Percentiles rank a stretch among this genome's conserved stretches.
These are phyloP conservation scores for Montifringilla adamsi DNA, from an alignment of 2,113 vertebrate genomes.

Conservation along the genomic window DNA sequence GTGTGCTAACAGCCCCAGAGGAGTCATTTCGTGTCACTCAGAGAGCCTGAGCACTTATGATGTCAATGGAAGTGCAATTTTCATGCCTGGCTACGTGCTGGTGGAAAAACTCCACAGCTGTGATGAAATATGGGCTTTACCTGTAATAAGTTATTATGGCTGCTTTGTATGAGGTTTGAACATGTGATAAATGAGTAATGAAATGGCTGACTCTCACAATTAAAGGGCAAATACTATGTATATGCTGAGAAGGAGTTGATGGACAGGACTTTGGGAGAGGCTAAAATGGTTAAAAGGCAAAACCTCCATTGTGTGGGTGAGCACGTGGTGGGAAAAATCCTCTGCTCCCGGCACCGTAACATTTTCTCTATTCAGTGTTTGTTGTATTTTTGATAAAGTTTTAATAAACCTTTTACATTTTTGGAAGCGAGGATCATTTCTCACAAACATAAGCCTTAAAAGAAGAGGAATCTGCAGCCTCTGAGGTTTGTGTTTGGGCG, in stretches of 20 bases:
- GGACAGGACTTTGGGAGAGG: neutral
- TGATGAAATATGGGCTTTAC: slow-evolving; percentile 11
- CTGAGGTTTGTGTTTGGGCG: neutral
- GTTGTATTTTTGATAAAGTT: neutral
- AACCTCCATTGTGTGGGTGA: neutral
- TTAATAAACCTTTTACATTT: neutral
- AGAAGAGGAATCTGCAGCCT: neutral
- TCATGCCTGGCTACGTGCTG: neutral
- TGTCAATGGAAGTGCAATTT: slow-evolving; percentile 11
- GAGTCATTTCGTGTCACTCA: neutral
- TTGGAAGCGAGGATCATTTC: neutral
- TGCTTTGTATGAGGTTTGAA: neutral
- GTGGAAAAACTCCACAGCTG: neutral
- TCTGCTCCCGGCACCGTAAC: neutral
- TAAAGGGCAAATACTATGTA: neutral
- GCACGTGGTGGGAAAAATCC: neutral
- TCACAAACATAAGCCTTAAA: neutral
- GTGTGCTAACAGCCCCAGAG: slow-evolving; percentile 18
- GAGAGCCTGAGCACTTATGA: neutral
- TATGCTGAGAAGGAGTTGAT: neutral
- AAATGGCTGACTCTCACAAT: neutral
- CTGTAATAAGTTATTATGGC: neutral
- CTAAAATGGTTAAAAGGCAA: neutral
- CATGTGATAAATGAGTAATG: neutral
- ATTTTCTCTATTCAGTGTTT: neutral